phyloP scores from a whole-genome alignment of 2,113 vertebrate species.

The Limanda limanda region DNA sequence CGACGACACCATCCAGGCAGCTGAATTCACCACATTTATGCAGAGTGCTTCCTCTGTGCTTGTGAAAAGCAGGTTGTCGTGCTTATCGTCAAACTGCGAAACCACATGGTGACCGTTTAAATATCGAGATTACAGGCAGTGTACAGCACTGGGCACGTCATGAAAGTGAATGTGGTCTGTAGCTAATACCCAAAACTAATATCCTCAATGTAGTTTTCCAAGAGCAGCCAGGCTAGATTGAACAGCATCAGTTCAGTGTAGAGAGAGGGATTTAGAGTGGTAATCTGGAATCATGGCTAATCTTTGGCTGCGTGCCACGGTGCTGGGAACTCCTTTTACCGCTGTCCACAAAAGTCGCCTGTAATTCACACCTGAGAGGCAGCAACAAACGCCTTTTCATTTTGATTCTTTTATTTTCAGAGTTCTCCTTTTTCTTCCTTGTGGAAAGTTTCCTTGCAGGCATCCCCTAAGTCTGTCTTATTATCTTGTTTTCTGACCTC shows the following conservation, averaged over 20 bases:
- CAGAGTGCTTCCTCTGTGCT: constrained; percentile 13
- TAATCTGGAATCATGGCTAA: constrained; percentile 74
- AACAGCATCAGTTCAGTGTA: constrained; percentile 41
- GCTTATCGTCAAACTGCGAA: constrained; percentile 39
- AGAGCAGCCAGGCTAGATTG: constrained; percentile 33
- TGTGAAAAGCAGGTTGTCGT: constrained; percentile 21
- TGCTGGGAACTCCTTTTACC: constrained; percentile 17
- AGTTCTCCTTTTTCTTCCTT: background rate
- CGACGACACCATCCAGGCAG: constrained; percentile 4
- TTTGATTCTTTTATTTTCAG: background rate
- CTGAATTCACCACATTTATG: constrained; percentile 26
- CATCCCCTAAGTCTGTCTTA: background rate
- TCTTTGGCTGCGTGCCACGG: constrained; percentile 60
- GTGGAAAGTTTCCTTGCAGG: background rate
- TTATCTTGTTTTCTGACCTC: constrained; percentile 28
- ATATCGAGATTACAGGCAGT: constrained; percentile 51
- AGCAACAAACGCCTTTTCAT: background rate
- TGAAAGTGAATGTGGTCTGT: constrained; percentile 58
- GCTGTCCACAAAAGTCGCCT: constrained; percentile 22
- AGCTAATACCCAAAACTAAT: constrained; percentile 68
- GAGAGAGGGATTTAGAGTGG: constrained; percentile 62
- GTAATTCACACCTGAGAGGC: constrained; percentile 33
- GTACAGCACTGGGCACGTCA: constrained; percentile 34
- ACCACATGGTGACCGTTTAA: constrained; percentile 49
- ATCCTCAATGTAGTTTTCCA: constrained; percentile 54